Evolutionary conservation across 2,113 vertebrate genomes (phyloP).

Genomic region (Lamprotornis superbus): DNA sequence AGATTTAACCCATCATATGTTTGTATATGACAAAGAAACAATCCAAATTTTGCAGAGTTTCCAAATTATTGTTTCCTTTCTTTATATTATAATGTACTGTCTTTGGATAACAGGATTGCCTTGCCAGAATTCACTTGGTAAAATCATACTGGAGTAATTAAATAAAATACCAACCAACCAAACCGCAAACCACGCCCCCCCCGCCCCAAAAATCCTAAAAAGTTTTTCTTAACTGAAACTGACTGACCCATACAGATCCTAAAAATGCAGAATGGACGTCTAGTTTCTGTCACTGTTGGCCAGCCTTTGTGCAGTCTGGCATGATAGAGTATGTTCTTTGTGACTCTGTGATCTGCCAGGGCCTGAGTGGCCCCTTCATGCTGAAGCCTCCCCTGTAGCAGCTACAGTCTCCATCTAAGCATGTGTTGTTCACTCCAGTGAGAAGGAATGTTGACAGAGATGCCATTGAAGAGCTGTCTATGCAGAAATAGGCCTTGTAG

Average conservation of each 20-base stretch:
- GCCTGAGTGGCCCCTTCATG: rapidly evolving
- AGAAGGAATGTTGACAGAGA: background rate
- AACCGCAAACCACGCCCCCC: too few species aligned
- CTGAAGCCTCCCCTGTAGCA: background rate
- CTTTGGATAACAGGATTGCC: background rate
- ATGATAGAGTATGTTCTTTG: background rate
- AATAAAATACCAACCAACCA: background rate
- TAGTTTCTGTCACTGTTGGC: background rate
- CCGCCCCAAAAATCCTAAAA: background rate
- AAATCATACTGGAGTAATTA: background rate
- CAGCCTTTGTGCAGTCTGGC: background rate
- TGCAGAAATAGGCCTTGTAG: background rate
- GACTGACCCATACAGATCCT: background rate
- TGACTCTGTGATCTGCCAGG: background rate
- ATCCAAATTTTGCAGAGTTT: background rate
- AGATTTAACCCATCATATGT: background rate
- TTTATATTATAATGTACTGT: background rate
- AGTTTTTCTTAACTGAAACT: background rate
- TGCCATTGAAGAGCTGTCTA: background rate
- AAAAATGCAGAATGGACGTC: background rate
- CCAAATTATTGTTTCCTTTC: background rate
- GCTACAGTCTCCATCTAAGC: background rate
- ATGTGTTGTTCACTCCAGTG: background rate
- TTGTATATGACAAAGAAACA: background rate
- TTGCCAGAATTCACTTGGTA: background rate